phyloP scores from a whole-genome alignment of 1,140 invertebrate genomes.

The Temnothorax nylanderi region DNA sequence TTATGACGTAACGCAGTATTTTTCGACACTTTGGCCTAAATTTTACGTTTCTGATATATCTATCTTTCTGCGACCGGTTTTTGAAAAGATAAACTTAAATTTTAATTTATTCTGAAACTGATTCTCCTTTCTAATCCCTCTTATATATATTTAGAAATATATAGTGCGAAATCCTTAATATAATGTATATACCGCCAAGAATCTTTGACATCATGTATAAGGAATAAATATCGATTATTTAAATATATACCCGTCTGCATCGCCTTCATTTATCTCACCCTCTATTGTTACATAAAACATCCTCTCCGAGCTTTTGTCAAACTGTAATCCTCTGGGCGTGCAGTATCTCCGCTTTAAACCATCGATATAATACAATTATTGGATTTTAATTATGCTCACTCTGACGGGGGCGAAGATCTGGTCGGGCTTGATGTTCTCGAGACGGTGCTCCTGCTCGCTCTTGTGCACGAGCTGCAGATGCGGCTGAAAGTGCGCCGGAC shows the following conservation, averaged over 20 bases:
- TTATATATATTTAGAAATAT: neutral
- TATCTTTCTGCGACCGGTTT: neutral
- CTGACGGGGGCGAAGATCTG: constrained; percentile 84
- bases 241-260: neutral
- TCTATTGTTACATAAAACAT: neutral
- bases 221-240: neutral
- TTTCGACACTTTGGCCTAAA: neutral
- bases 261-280: neutral
- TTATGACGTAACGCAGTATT: neutral
- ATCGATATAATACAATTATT: neutral
- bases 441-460: constrained; percentile 80
- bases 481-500: constrained; percentile 84
- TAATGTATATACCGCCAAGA: neutral
- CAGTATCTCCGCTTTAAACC: neutral
- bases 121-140: neutral
- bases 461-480: constrained; percentile 83
- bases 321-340: neutral
- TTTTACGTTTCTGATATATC: neutral
- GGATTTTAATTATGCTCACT: constrained; percentile 75
- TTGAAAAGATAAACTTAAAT: neutral
- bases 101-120: neutral
- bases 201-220: neutral
- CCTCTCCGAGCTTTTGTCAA: neutral
- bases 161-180: neutral
- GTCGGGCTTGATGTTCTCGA: constrained; percentile 83